Conservation (phyloP, 2,888 invertebrate genomes). For the Mythimna pallens region DNA sequence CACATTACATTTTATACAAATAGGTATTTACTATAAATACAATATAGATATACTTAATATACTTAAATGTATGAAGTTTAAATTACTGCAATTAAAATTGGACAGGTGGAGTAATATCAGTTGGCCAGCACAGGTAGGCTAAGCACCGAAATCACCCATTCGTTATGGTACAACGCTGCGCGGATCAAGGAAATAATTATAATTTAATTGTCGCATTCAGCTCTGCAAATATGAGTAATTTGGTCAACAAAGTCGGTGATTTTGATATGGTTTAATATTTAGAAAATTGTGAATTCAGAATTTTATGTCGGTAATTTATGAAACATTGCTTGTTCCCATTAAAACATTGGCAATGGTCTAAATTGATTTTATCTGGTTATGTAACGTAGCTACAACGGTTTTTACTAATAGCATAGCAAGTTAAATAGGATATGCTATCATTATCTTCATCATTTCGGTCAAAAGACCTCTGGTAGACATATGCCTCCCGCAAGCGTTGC, state of each 20-base stretch:
- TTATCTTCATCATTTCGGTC: neutral
- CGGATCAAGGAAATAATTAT: conserved; percentile 2
- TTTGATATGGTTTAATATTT: neutral
- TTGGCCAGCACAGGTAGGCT: neutral
- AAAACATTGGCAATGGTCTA: neutral
- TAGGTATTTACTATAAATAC: no score
- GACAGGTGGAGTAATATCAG: conserved; percentile 26
- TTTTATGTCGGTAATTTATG: neutral
- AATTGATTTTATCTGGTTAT: neutral
- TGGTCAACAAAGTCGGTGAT: neutral
- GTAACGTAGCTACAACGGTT: neutral
- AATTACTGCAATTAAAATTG: conserved; percentile 23
- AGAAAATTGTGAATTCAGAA: neutral
- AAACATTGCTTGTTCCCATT: neutral
- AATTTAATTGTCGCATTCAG: conserved; percentile 20
- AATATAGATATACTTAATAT: no score
- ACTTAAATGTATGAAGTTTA: neutral
- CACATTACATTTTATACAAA: no score
- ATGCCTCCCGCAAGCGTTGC: neutral
- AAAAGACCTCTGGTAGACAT: neutral
- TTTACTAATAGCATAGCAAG: neutral
- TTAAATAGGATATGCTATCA: no score
- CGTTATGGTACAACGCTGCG: conserved; percentile 13
- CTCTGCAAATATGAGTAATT: conserved; percentile 14
- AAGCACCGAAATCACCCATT: conserved; percentile 27